phyloP scores from a whole-genome alignment of 2,113 vertebrate genomes.

The Toxotes jaculatrix region DNA sequence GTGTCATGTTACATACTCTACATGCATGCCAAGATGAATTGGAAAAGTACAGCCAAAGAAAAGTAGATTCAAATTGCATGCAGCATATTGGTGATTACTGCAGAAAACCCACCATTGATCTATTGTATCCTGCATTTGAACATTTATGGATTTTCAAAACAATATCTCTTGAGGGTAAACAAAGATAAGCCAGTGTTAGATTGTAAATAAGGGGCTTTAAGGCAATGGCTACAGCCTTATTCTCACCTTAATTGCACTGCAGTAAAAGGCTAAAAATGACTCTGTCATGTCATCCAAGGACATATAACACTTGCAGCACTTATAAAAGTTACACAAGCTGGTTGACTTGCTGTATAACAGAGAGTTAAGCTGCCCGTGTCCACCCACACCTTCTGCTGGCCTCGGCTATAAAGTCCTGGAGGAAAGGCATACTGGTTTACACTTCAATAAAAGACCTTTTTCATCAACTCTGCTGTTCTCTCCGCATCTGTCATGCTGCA shows the following conservation, averaged over 20 bases:
- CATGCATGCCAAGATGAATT: background rate
- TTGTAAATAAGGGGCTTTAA: slow-evolving; percentile 32
- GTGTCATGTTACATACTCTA: slow-evolving; percentile 7
- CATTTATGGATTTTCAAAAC: background rate
- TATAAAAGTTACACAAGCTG: slow-evolving; percentile 61
- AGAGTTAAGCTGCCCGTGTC: slow-evolving; percentile 42
- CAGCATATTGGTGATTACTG: background rate
- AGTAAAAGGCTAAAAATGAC: slow-evolving; percentile 35
- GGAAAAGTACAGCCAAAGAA: background rate
- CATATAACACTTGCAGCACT: slow-evolving; percentile 46
- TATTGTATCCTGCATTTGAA: background rate
- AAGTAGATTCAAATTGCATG: background rate
- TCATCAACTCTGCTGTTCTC: slow-evolving; percentile 56
- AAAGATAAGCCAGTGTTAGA: background rate
- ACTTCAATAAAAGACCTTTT: slow-evolving; percentile 71
- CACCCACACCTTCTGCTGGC: slow-evolving; percentile 68
- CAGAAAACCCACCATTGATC: background rate
- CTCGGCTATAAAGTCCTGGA: slow-evolving; percentile 55
- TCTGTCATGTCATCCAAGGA: slow-evolving; percentile 54
- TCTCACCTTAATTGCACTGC: slow-evolving; percentile 45
- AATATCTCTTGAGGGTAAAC: background rate
- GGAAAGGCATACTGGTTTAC: slow-evolving; percentile 59
- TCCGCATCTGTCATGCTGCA: slow-evolving; percentile 44
- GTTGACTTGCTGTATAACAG: slow-evolving; percentile 52
- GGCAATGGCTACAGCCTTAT: slow-evolving; percentile 25